Evolutionary conservation across 2,888 invertebrate species (phyloP).

Genomic region (Sphinx pinastri): DNA sequence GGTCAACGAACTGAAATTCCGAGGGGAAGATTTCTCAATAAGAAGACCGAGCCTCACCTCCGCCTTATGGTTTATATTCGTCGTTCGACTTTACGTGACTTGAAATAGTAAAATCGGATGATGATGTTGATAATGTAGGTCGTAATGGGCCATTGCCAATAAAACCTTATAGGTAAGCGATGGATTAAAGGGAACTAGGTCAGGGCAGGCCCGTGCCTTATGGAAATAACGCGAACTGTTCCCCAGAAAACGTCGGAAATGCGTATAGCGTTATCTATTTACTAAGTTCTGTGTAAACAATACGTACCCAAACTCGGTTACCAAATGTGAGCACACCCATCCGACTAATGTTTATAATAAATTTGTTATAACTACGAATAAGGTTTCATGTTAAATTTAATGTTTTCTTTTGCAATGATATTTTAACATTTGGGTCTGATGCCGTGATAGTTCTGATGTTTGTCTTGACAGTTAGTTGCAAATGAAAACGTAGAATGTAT

Average conservation of each 20-base stretch:
- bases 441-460: constrained; percentile 3
- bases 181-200: constrained; percentile 82
- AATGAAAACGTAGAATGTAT: not conserved
- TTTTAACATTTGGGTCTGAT: constrained; percentile 14
- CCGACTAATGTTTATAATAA: constrained; percentile 24
- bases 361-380: constrained; percentile 11
- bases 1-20: constrained; percentile 53
- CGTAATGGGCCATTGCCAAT: constrained; percentile 83
- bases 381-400: constrained; percentile 14
- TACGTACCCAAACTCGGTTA: constrained; percentile 21
- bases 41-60: constrained; percentile 49
- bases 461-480: not conserved
- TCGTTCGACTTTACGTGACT: constrained; percentile 82
- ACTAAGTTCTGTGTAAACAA: constrained; percentile 24
- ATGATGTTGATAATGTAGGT: constrained; percentile 84
- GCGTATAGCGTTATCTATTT: constrained; percentile 59
- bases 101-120: constrained; percentile 84
- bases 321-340: constrained; percentile 22
- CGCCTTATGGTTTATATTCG: constrained; percentile 76
- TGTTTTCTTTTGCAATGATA: constrained; percentile 23
- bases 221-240: constrained; percentile 72
- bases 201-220: constrained; percentile 76
- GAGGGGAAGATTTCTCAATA: constrained; percentile 47
- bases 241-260: constrained; percentile 57
- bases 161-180: constrained; percentile 84